phyloP scores from a whole-genome alignment of 2,797 vertebrate genomes.

The Amniataba percoides region DNA sequence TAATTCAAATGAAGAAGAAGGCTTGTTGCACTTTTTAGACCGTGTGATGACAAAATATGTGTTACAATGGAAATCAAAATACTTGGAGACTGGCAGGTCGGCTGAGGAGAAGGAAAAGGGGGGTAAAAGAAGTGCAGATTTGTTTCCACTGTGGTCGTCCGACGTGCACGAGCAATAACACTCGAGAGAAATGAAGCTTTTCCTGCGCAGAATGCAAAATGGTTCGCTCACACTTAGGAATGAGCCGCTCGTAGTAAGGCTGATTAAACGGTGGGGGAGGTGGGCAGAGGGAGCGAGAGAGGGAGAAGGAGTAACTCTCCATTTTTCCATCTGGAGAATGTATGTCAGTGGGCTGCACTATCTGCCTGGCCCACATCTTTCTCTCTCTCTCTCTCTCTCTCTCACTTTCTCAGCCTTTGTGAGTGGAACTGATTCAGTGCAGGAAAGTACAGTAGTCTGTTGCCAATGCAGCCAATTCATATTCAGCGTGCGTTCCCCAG shows the following conservation, averaged over 20 bases:
- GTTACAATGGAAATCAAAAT: constrained; percentile 48
- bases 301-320: constrained; percentile 62
- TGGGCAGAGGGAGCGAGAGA: constrained; percentile 21
- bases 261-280: constrained; percentile 72
- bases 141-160: constrained; percentile 31
- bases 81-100: neutral
- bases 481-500: constrained; percentile 60
- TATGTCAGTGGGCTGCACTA: constrained; percentile 79
- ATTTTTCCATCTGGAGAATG: constrained; percentile 76
- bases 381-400: constrained; percentile 45
- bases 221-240: constrained; percentile 52
- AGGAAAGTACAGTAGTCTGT: constrained; percentile 70
- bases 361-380: constrained; percentile 72
- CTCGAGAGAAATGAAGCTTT: constrained; percentile 38
- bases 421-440: constrained; percentile 47
- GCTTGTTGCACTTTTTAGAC: constrained; percentile 48
- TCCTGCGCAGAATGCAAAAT: constrained; percentile 50
- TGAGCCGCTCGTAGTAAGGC: constrained; percentile 58
- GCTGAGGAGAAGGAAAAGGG: neutral
- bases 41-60: constrained; percentile 20
- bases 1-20: constrained; percentile 45
- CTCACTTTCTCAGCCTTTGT: constrained; percentile 45
- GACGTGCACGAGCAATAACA: constrained; percentile 19
- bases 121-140: neutral
- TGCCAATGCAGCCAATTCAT: constrained; percentile 72